Conservation (phyloP, 2,888 invertebrate species). For the Drosophila gaucha region DNA sequence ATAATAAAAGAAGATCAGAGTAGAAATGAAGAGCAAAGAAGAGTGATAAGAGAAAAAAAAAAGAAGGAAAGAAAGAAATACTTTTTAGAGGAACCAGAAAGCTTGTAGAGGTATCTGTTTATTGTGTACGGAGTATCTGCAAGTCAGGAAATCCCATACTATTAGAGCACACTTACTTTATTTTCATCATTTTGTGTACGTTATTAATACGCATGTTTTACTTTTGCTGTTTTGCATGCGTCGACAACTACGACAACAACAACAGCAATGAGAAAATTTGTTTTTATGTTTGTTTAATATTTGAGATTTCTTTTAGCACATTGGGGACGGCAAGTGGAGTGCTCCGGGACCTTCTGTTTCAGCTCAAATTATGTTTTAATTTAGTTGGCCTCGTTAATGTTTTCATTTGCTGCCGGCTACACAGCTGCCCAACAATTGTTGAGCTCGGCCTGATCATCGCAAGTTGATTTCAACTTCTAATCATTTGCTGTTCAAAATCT, state of each 20-base stretch:
- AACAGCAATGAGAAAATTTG: conserved; percentile 26
- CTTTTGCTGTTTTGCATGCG: conserved; percentile 54
- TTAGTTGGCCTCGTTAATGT: conserved; percentile 55
- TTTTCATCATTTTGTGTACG: conserved; percentile 43
- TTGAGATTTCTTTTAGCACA: conserved; percentile 42
- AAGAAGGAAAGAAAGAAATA: no score
- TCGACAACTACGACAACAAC: conserved; percentile 23
- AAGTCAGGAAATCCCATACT: background rate
- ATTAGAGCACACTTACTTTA: background rate
- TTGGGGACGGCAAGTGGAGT: conserved; percentile 26
- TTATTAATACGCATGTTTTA: conserved; percentile 67
- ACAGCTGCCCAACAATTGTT: background rate
- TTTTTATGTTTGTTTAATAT: conserved; percentile 67
- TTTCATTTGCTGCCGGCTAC: conserved; percentile 47
- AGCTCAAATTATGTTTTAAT: conserved; percentile 63
- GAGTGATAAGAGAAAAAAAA: no score
- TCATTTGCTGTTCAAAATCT: background rate
- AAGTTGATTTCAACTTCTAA: background rate
- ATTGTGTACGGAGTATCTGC: background rate
- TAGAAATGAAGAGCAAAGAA: no score
- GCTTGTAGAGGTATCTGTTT: no score
- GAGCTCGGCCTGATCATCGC: background rate
- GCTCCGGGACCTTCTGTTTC: conserved; percentile 24
- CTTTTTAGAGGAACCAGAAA: no score
- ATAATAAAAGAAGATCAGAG: no score